These are phyloP conservation scores for Drosophila borealis DNA, from an alignment of 2,888 invertebrate species.

Conservation along the genomic window DNA sequence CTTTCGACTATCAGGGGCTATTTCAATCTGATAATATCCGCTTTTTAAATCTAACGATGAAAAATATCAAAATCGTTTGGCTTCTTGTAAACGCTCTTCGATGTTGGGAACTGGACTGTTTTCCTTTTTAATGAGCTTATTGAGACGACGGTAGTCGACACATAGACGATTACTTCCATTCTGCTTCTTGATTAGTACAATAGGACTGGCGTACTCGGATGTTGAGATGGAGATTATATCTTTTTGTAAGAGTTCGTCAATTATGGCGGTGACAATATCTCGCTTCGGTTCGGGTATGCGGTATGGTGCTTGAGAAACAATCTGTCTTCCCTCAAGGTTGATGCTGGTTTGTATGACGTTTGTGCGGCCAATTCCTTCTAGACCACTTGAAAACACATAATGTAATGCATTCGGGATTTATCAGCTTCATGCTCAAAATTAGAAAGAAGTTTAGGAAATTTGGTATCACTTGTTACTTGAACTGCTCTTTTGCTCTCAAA, in stretches of 20 bases:
- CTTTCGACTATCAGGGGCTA: constrained; percentile 5
- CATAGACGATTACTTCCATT: constrained; percentile 17
- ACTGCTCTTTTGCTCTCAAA: too few relatives aligned
- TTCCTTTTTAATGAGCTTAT: constrained; percentile 12
- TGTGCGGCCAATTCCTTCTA: constrained; percentile 4
- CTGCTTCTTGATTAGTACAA: constrained; percentile 4
- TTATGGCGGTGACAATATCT: not conserved
- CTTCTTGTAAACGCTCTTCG: constrained; percentile 19
- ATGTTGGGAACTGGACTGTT: constrained; percentile 14
- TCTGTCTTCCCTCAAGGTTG: constrained; percentile 1
- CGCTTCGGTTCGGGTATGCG: too few relatives aligned
- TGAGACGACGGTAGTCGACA: constrained; percentile 14
- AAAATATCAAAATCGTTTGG: constrained; percentile 4
- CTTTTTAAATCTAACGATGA: too few relatives aligned
- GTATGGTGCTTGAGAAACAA: too few relatives aligned
- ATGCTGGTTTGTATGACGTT: constrained; percentile 7
- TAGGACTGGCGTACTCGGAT: too few relatives aligned
- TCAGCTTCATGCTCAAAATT: too few relatives aligned
- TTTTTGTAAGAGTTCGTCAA: too few relatives aligned
- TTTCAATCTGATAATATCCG: not conserved
- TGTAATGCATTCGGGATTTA: not conserved
- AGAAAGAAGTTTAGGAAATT: too few relatives aligned
- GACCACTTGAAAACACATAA: constrained; percentile 8
- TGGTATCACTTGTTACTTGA: too few relatives aligned
- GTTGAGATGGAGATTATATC: too few relatives aligned